Base-by-base conservation (phyloP, 2,113 vertebrate genomes). In the Holacanthus passer region DNA sequence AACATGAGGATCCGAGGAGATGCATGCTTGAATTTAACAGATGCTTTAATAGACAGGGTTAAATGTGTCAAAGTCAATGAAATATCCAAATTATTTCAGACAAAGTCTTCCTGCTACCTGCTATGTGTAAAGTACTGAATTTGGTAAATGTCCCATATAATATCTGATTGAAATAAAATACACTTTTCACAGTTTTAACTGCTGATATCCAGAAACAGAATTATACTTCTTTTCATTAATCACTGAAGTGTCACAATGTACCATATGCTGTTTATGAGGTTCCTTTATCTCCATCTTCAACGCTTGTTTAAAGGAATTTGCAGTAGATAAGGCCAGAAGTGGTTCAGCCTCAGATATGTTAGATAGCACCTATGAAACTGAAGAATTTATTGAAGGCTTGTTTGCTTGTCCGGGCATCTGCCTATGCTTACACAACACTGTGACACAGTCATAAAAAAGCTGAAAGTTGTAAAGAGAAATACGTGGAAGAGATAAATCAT, bases 381-480 rank as follows among this genome's bases (percentile, higher is more conserved):
- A 74, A 58, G 55, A 56, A 52, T 73, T n/a, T 17, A 22, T 32
- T 29, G 12, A 39, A n/a, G 64, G 14, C 41, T 31, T 56, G 35
- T 55, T 65, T 66, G 45, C 76, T 17, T 81, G 58, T 4, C 50
- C 3, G 5, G 58, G 48, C 68, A 20, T 77, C 37, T 83, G 32
- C 64, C 55, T 60, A 1, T n/a, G n/a, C 31, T 71, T 60, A 1
- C 16, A 50, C 17, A 70, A 73, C 14, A 65, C 20, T 3, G 5
- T 2, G 31, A 8, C 20, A 13, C 14, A 71, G 27, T 82, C 45
- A 69, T 69, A 53, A 35, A 37, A 16, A 20, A 35, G 8, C 5
- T 35, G 10, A 63, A 41, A 17, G 14, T 1, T 73, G 8, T 73
- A 2, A 47, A 58, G 48, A 32, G 19, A n/a, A 12, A 45, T 2